Conservation (phyloP, 2,888 invertebrate species). For the Sabatieria punctata region DNA sequence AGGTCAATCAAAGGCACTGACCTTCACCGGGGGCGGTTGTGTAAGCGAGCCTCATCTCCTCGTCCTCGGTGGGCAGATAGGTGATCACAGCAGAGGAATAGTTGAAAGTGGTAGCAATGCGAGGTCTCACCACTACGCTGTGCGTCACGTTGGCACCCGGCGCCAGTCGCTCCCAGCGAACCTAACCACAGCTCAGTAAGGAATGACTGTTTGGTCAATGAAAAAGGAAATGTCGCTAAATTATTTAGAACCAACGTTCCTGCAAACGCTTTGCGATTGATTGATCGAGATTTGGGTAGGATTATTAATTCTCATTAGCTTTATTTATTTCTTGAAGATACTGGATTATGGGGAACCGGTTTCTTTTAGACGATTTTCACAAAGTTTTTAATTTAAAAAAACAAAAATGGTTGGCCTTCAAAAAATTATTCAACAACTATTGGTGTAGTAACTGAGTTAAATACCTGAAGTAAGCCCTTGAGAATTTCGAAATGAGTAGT, state of each 20-base stretch:
- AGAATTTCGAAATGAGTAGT: slow-evolving; percentile 73
- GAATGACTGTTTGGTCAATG: neutral
- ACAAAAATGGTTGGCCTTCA: too few species aligned
- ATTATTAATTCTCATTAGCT: too few species aligned
- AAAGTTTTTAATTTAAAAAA: neutral
- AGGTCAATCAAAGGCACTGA: slow-evolving; percentile 43
- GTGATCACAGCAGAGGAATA: slow-evolving; percentile 83
- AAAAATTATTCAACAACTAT: too few species aligned
- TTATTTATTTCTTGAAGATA: too few species aligned
- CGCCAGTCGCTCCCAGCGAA: slow-evolving; percentile 59
- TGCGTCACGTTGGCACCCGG: slow-evolving; percentile 82
- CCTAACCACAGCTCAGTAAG: slow-evolving; percentile 12
- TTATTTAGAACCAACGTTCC: too few species aligned
- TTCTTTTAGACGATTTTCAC: neutral
- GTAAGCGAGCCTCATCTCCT: slow-evolving; percentile 38
- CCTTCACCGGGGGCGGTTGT: slow-evolving; percentile 89
- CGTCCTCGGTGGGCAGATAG: slow-evolving; percentile 60
- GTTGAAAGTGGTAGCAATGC: slow-evolving; percentile 80
- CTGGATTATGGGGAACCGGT: too few species aligned
- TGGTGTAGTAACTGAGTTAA: neutral
- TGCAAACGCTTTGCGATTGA: too few species aligned
- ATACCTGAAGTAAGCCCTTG: slow-evolving; percentile 53
- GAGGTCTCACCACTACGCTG: slow-evolving; percentile 73
- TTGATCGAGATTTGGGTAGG: too few species aligned
- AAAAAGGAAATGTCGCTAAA: too few species aligned